Percentiles rank a stretch among this genome's conserved stretches.
These are phyloP conservation scores for Teinopalpus imperialis DNA, from an alignment of 2,888 invertebrate genomes.

Conservation along the genomic window DNA sequence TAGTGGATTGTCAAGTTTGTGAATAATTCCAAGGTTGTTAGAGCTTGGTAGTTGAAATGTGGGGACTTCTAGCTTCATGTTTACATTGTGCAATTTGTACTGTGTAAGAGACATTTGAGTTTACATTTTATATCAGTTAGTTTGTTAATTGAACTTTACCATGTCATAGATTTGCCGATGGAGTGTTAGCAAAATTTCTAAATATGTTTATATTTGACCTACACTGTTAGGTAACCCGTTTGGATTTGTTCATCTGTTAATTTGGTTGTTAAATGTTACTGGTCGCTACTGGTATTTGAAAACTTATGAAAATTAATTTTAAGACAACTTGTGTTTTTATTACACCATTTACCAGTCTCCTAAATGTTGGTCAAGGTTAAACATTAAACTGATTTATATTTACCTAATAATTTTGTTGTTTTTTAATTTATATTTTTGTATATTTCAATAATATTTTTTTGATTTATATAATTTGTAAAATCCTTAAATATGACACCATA, in stretches of 20 bases:
- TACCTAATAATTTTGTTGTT: no score
- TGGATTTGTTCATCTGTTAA: background rate
- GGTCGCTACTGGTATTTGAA: no score
- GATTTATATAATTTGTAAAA: no score
- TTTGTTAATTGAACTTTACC: slow-evolving; percentile 7
- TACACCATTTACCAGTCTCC: background rate
- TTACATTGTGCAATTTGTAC: slow-evolving; percentile 39
- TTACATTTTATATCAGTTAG: slow-evolving; percentile 9
- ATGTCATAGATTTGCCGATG: slow-evolving; percentile 14
- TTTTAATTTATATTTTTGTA: no score
- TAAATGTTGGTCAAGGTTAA: background rate
- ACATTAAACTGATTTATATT: background rate
- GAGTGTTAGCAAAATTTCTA: background rate
- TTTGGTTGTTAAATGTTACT: background rate
- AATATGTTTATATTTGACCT: background rate
- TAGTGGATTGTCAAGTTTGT: slow-evolving; percentile 39
- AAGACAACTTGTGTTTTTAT: background rate
- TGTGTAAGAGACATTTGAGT: slow-evolving; percentile 10
- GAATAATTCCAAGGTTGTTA: slow-evolving; percentile 52
- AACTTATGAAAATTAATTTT: no score
- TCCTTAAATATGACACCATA: no score
- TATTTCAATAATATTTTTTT: no score
- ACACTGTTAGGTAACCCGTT: slow-evolving; percentile 1
- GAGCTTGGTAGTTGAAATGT: slow-evolving; percentile 36
- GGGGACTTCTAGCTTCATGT: slow-evolving; percentile 41